These are phyloP conservation scores for Chironex yamaguchii DNA, from an alignment of 30 jellyfish, hydroid and myxozoan genomes.

Conservation along the genomic window DNA sequence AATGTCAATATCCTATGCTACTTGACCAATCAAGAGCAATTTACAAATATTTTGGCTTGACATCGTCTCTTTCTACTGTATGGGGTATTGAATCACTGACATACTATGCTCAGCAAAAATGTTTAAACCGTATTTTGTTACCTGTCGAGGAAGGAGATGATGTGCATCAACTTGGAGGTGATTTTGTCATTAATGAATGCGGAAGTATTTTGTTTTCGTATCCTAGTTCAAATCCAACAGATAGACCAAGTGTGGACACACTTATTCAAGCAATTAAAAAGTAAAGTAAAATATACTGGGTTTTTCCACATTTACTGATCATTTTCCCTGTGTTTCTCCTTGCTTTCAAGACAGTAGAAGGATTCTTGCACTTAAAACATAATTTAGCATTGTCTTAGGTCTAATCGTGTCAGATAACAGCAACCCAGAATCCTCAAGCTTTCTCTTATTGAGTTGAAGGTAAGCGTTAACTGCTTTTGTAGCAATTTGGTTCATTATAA, in stretches of 20 bases:
- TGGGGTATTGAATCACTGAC: slow-evolving; percentile 73
- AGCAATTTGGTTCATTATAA: too few relatives aligned
- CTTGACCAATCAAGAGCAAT: slow-evolving; percentile 70
- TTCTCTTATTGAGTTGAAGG: too few relatives aligned
- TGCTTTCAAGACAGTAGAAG: too few relatives aligned
- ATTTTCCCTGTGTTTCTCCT: too few relatives aligned
- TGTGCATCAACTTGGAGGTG: slow-evolving; percentile 96
- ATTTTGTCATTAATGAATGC: slow-evolving; percentile 50
- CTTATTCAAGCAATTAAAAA: too few relatives aligned
- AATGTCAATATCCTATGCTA: slow-evolving; percentile 73
- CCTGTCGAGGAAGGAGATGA: slow-evolving; percentile 80
- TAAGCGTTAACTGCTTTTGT: too few relatives aligned
- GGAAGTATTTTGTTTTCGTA: slow-evolving; percentile 55
- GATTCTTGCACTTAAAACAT: too few relatives aligned
- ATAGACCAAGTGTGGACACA: slow-evolving; percentile 69
- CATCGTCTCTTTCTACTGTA: slow-evolving; percentile 63
- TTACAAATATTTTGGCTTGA: slow-evolving; percentile 62
- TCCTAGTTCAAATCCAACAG: slow-evolving; percentile 74
- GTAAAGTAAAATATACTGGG: too few relatives aligned
- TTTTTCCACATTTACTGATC: too few relatives aligned
- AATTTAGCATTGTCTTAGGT: too few relatives aligned
- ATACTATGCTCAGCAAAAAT: slow-evolving; percentile 73
- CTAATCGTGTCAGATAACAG: too few relatives aligned
- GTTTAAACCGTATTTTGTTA: slow-evolving; percentile 60
- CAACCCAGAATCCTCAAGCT: too few relatives aligned